phyloP scores from a whole-genome alignment of 2,113 vertebrate genomes.

The Coryphaenoides rupestris region DNA sequence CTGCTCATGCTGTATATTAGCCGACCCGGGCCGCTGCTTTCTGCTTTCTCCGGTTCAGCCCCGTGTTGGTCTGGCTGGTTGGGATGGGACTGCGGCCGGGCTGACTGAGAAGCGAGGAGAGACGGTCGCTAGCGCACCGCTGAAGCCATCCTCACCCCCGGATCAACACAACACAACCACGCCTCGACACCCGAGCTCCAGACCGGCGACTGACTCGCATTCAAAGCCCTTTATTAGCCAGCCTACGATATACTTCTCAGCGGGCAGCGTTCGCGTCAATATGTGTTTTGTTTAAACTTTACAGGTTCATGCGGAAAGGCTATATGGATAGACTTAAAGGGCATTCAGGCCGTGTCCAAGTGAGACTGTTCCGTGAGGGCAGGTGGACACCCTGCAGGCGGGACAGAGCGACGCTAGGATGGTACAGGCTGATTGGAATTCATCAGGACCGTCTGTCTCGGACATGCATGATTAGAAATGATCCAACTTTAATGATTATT shows the following conservation, averaged over 20 bases:
- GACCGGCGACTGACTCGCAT: neutral
- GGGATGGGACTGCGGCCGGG: conserved; percentile 51
- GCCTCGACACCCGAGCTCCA: conserved; percentile 25
- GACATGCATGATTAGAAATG: conserved; percentile 23
- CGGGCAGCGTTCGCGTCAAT: neutral
- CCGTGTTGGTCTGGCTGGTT: conserved; percentile 19
- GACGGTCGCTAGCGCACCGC: conserved; percentile 56
- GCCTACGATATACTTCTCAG: neutral
- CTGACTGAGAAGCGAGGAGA: conserved; percentile 38
- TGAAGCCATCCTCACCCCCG: conserved; percentile 59
- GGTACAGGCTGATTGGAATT: neutral
- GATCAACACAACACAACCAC: conserved; percentile 63
- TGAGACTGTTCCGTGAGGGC: conserved; percentile 8
- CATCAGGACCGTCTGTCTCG: neutral
- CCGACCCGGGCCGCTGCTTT: no score
- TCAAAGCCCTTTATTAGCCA: neutral
- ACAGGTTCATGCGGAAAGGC: conserved; percentile 1
- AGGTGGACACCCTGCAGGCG: conserved; percentile 1
- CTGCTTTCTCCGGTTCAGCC: no score
- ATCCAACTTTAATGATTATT: neutral
- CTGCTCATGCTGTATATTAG: conserved; percentile 20
- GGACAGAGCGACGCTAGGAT: conserved; percentile 12
- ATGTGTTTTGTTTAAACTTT: conserved; percentile 34
- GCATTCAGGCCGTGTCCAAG: conserved; percentile 9
- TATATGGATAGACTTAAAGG: conserved; percentile 5